phyloP scores from a whole-genome alignment of 1,140 invertebrate genomes.

The Drosophila prosaltans region DNA sequence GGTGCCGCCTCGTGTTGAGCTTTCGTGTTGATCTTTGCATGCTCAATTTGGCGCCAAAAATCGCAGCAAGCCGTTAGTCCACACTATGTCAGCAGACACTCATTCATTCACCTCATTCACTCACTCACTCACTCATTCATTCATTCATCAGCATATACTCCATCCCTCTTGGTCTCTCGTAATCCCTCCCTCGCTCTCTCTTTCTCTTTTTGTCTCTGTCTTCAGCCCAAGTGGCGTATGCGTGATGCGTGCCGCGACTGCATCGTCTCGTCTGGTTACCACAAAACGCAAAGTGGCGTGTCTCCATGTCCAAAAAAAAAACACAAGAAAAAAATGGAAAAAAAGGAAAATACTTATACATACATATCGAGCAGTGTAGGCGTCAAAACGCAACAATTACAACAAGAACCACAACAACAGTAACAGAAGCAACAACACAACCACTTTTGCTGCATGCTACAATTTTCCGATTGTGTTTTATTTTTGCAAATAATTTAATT shows the following conservation, averaged over 20 bases:
- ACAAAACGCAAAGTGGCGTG: constrained; percentile 71
- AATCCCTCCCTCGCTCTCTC: constrained; percentile 18
- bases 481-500: constrained; percentile 49
- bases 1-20: constrained; percentile 12
- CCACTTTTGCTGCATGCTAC: constrained; percentile 61
- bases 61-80: constrained; percentile 49
- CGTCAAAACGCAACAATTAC: constrained; percentile 50
- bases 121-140: constrained; percentile 44
- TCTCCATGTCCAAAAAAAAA: constrained; percentile 65
- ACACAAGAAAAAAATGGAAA: constrained; percentile 13
- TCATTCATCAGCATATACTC: constrained; percentile 52
- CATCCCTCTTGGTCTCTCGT: constrained; percentile 9
- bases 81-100: constrained; percentile 22
- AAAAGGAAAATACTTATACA: constrained; percentile 28
- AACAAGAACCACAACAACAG: constrained; percentile 29
- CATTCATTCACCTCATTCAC: constrained; percentile 35
- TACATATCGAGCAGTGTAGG: constrained; percentile 30
- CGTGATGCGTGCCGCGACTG: constrained; percentile 72
- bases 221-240: constrained; percentile 50
- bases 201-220: constrained; percentile 29
- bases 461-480: constrained; percentile 39
- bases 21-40: constrained; percentile 62
- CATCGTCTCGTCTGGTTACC: constrained; percentile 45
- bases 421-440: constrained; percentile 21
- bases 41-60: constrained; percentile 76